Percentiles rank a stretch among this genome's conserved stretches.
These are phyloP conservation scores for Acanthis flammea DNA, from an alignment of 2,797 vertebrate species.

Conservation along the genomic window DNA sequence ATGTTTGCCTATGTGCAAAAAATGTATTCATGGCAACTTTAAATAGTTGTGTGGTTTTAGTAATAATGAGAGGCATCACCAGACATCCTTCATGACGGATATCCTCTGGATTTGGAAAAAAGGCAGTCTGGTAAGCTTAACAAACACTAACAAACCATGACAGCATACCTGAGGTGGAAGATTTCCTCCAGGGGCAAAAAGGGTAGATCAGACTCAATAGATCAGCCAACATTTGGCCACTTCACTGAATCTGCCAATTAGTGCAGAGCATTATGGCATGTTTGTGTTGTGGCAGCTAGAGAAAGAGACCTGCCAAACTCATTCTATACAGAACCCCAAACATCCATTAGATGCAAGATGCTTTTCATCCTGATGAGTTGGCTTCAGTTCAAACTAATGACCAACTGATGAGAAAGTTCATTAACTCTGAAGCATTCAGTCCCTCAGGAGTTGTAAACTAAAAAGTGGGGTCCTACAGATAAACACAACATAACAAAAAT, in stretches of 20 bases:
- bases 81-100: neutral
- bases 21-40: conserved; percentile 7
- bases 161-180: conserved; percentile 39
- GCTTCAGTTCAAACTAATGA: conserved; percentile 56
- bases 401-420: conserved; percentile 65
- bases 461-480: conserved; percentile 62
- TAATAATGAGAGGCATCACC: neutral
- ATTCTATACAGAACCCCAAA: conserved; percentile 65
- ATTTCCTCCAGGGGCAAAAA: conserved; percentile 42
- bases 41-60: neutral
- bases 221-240: conserved; percentile 53
- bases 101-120: neutral
- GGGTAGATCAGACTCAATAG: conserved; percentile 39
- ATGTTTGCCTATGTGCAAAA: conserved; percentile 15
- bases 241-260: conserved; percentile 59
- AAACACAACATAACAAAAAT: conserved; percentile 40
- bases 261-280: conserved; percentile 37
- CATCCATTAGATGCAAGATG: conserved; percentile 62
- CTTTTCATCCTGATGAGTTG: conserved; percentile 66
- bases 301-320: conserved; percentile 64
- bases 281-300: conserved; percentile 64
- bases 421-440: conserved; percentile 53
- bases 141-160: neutral
- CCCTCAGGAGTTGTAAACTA: conserved; percentile 56
- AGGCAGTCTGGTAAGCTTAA: neutral